A percentile compares a stretch with the other conserved stretches of the same genome.
Conservation (phyloP, 1,140 invertebrate genomes). For the Penaeus vannamei region DNA sequence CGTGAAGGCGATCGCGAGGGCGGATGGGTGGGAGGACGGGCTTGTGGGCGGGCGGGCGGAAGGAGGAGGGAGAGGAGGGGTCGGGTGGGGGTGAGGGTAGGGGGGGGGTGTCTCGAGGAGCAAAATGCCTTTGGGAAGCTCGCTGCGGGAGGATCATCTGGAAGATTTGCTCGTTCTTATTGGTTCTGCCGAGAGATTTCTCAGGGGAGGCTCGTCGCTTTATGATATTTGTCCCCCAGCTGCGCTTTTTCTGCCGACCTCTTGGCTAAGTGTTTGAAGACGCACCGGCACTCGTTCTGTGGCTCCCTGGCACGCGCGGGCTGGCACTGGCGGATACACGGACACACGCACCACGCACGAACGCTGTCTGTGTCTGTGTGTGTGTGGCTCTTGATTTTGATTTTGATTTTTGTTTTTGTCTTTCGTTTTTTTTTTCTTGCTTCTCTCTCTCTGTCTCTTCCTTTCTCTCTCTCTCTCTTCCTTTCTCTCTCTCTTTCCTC, state of each 20-base stretch:
- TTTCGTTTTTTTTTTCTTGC: not conserved
- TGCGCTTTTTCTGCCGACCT: constrained; percentile 8
- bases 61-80: not conserved
- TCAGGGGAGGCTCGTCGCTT: constrained; percentile 16
- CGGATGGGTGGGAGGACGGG: too few relatives aligned
- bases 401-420: too few relatives aligned
- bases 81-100: not conserved
- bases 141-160: constrained; percentile 28
- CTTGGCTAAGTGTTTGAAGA: constrained; percentile 2
- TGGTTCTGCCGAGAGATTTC: constrained; percentile 8
- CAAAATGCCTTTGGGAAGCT: not conserved
- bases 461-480: not conserved
- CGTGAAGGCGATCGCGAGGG: too few relatives aligned
- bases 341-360: too few relatives aligned
- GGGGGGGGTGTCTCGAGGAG: not conserved
- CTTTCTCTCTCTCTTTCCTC: not conserved
- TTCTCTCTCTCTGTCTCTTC: constrained; percentile 12
- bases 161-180: constrained; percentile 16
- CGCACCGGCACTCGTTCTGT: too few relatives aligned
- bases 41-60: too few relatives aligned
- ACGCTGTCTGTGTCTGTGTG: too few relatives aligned
- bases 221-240: constrained; percentile 29
- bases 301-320: too few relatives aligned
- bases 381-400: too few relatives aligned
- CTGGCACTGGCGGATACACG: too few relatives aligned